Evolutionary conservation across 1,140 invertebrate genomes (phyloP), one percentile per base, ranked within the genome.

Genomic region (Leptinotarsa defecta): DNA sequence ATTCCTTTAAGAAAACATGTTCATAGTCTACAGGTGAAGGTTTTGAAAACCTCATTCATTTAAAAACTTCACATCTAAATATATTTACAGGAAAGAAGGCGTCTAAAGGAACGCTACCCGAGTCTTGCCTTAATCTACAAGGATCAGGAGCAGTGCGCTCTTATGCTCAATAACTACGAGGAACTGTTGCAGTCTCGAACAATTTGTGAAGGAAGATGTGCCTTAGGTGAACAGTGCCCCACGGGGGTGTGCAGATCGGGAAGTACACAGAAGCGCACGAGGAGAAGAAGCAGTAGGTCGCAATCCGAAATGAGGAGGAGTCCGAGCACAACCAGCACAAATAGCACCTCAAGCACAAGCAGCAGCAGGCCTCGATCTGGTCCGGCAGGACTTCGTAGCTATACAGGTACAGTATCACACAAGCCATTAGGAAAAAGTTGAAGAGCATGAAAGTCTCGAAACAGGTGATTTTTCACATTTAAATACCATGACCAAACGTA

Each of bases 161-260:
- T 91, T 4, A 93, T 95, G 83, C 87, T 97, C 24, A 90, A 91
- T 79, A 93, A 92, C 74, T 97, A 96, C 83, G 92, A 96, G 82
- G 92, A 92, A 68, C 88, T 95, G 80, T 87, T 95, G 6, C 89
- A 91, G 73, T 91, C 93, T 34, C 87, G 90, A 48, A 92, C 94
- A 79, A 93, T 95, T 77, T 96, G 94, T 86, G 94, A 95, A 84
- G 94, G 94, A 48, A 92, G 93, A 83, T 96, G 94, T 84, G 88
- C 92, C 6, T 90, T 94, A 87, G 93, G 93, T n/a, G 89, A 94
- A 79, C 90, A 91, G 62, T 95, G 94, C 88, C 94, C 94, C 2
- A 94, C 93, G 75, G 94, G 94, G 85, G 83, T 90, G 3, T 91
- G 90, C 78, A 85, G 81, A 69, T 79, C 71, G 43, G n/a, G 24